Evolutionary conservation across 2,888 invertebrate genomes (phyloP).

Genomic region (Drosophila mettleri): DNA sequence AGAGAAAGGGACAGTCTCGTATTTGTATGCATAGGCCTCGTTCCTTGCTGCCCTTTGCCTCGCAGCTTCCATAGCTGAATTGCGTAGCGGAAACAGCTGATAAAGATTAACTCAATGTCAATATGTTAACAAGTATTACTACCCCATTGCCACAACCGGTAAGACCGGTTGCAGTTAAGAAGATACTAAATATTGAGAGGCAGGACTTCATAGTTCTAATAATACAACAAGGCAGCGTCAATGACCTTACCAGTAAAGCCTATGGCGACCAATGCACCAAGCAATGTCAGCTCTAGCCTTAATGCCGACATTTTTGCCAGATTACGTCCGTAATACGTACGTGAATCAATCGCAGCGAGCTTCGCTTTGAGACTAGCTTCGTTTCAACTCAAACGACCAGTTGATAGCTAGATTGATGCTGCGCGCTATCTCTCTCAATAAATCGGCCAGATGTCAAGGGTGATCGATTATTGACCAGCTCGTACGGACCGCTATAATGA

Average conservation of each 20-base stretch:
- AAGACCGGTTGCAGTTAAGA: constrained; percentile 32
- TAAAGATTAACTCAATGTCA: constrained; percentile 9
- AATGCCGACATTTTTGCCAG: constrained; percentile 24
- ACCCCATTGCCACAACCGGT: constrained; percentile 46
- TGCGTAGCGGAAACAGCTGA: constrained; percentile 34
- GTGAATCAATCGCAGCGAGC: constrained; percentile 36
- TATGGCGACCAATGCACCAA: constrained; percentile 20
- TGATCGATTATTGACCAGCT: constrained; percentile 21
- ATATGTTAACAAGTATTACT: constrained; percentile 16
- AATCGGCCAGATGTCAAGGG: constrained; percentile 43
- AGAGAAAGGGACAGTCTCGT: constrained; percentile 66
- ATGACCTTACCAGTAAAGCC: constrained; percentile 45
- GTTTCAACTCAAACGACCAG: constrained; percentile 10
- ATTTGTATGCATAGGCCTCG: constrained; percentile 77
- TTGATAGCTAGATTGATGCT: constrained; percentile 28
- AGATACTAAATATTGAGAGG: background rate
- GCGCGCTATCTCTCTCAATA: constrained; percentile 21
- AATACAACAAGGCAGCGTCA: background rate
- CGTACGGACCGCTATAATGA: background rate
- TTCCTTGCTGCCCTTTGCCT: constrained; percentile 62
- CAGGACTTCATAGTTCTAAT: background rate
- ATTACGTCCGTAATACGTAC: constrained; percentile 8
- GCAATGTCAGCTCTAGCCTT: constrained; percentile 31
- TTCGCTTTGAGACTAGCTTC: constrained; percentile 48
- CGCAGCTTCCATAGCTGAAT: constrained; percentile 74